Base-by-base conservation (phyloP, 2,797 vertebrate genomes). In the Momotus momota region DNA sequence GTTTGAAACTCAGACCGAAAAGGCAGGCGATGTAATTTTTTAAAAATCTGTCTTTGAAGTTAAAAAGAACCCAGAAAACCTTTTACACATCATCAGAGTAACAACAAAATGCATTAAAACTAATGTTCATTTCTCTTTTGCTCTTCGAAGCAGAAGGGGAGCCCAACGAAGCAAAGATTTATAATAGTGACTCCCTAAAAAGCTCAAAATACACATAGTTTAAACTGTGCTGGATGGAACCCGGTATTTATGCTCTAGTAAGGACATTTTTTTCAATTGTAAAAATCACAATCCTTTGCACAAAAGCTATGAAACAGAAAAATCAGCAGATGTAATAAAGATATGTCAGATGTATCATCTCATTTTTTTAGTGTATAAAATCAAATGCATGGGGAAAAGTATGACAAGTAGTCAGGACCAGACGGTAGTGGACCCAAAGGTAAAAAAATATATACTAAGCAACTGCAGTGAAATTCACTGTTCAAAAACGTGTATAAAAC, bases 51-150 rank as follows among this genome's bases (percentile, higher is more conserved):
- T 41, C 35, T 74, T 81, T 91, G 70, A 96, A 94, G 45, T 91
- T 93, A 93, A 94, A 27, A 95, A 92, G 38, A 88, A 74, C 41
- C 38, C 45, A 93, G n/a, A 20, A 81, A 94, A 87, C 52, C 48
- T 95, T 97, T 95, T 92, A 54, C 58, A 84, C 66, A 88, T 77
- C 86, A 84, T 57, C 27, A 90, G 84, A 94, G 49, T 86, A 85
- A 92, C 93, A 93, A 96, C 81, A 90, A 96, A 96, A 86, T 73
- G 26, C 46, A 64, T 92, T 86, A 87, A 91, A 95, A 94, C 27
- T 80, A 89, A 90, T 43, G 12, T 67, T 86, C 58, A 73, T 89
- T 96, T 95, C 74, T 96, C 81, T 82, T 78, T 67, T 70, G 55
- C 33, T 81, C 92, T 81, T 81, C 89, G 69, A 97, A 95, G 78